A percentile compares a stretch with the other conserved stretches of the same genome.
These are phyloP conservation scores for Melanotaenia parkinsoni DNA, from an alignment of 2,797 vertebrate species.

Conservation along the genomic window DNA sequence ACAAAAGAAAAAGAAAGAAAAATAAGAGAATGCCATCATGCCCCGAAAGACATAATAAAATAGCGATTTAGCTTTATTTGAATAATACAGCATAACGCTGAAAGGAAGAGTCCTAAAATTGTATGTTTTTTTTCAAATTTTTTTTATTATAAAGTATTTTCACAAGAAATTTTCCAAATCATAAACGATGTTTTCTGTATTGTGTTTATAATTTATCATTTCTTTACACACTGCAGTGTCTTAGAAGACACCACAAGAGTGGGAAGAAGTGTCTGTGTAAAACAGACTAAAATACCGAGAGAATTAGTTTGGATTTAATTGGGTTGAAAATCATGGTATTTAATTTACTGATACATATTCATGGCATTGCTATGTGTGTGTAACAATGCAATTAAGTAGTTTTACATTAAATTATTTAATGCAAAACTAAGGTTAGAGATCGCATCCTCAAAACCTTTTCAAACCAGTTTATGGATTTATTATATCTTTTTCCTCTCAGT, in stretches of 20 bases:
- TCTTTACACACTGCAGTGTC: neutral
- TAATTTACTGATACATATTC: neutral
- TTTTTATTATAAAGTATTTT: neutral
- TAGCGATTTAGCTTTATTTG: neutral
- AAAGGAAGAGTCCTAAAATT: neutral
- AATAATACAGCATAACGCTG: neutral
- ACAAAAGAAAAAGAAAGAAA: constrained; percentile 15
- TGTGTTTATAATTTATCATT: neutral
- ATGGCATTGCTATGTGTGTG: neutral
- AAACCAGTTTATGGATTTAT: neutral
- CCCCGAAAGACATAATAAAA: neutral
- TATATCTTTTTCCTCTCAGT: neutral
- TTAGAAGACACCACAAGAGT: neutral
- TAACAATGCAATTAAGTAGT: neutral
- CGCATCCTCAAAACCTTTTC: neutral
- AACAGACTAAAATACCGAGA: neutral
- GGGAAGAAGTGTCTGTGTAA: neutral
- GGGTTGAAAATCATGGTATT: neutral
- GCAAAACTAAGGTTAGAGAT: neutral
- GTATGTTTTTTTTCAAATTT: neutral
- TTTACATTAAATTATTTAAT: neutral
- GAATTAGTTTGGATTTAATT: neutral
- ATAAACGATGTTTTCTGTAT: neutral
- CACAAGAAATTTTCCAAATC: neutral
- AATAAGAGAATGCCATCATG: neutral